These are phyloP conservation scores for Serrognathus titanus DNA, from an alignment of 2,888 invertebrate genomes.

Conservation along the genomic window DNA sequence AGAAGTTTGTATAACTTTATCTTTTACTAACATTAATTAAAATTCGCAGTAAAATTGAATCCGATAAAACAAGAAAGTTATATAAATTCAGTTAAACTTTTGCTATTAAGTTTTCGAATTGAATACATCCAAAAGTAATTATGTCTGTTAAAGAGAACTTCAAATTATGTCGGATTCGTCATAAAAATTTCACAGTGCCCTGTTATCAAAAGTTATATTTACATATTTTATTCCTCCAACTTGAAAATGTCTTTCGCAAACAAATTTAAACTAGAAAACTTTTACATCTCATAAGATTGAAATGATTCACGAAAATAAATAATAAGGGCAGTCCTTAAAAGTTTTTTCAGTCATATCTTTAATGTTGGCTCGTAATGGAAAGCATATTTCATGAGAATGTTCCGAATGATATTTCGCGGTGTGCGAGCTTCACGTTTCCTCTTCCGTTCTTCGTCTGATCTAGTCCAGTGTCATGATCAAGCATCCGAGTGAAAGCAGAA, in stretches of 20 bases:
- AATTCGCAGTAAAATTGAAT: too few species aligned
- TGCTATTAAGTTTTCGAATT: too few species aligned
- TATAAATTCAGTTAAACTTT: too few species aligned
- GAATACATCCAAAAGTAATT: too few species aligned
- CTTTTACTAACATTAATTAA: too few species aligned
- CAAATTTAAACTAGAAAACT: conserved; percentile 38
- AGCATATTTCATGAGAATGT: conserved; percentile 47
- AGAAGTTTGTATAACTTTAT: too few species aligned
- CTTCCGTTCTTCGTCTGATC: conserved; percentile 16
- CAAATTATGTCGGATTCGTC: too few species aligned
- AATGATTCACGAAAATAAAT: conserved; percentile 45
- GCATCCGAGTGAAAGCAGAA: too few species aligned
- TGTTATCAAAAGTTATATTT: neutral
- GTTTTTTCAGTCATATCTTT: conserved; percentile 46
- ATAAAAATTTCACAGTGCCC: too few species aligned
- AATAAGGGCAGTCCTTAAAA: conserved; percentile 45
- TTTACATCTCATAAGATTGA: conserved; percentile 38
- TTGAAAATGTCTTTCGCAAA: conserved; percentile 21
- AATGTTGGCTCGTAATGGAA: conserved; percentile 47
- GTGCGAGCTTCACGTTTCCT: neutral
- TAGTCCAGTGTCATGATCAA: too few species aligned
- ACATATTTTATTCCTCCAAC: conserved; percentile 6
- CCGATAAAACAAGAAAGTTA: too few species aligned
- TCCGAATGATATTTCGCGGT: conserved; percentile 28
- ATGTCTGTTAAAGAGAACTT: too few species aligned